phyloP scores from a whole-genome alignment of 2,113 vertebrate genomes.

The Sphaerodactylus townsendi region DNA sequence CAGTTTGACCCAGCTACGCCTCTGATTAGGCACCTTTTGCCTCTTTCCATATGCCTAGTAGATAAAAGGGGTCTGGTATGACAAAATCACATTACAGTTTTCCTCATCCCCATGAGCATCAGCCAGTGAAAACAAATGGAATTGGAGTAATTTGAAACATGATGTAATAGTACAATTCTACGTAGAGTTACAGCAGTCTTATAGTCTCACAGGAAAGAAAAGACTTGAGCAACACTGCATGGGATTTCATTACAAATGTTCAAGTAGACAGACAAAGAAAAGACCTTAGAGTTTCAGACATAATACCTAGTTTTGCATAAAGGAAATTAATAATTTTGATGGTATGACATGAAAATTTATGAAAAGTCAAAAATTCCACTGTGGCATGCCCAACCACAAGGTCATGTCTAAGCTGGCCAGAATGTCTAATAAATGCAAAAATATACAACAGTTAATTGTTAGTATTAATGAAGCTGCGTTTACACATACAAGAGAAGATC shows the following conservation, averaged over 20 bases:
- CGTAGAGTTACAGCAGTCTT: too few relatives aligned
- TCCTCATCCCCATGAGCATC: background rate
- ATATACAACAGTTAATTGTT: background rate
- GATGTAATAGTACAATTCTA: too few relatives aligned
- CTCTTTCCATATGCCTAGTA: background rate
- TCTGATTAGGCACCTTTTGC: too few relatives aligned
- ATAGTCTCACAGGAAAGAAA: too few relatives aligned
- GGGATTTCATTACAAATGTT: background rate
- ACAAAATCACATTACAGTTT: background rate
- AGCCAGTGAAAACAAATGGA: too few relatives aligned
- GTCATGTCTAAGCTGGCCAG: too few relatives aligned
- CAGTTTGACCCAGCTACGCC: too few relatives aligned
- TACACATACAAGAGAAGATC: background rate
- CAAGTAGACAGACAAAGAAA: background rate
- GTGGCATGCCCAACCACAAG: background rate
- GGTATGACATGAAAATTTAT: background rate
- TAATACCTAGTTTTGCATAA: background rate
- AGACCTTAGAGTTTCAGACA: background rate
- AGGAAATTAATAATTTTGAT: background rate
- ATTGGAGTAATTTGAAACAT: too few relatives aligned
- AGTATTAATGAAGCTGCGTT: constrained; percentile 33
- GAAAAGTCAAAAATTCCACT: background rate
- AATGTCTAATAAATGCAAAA: background rate
- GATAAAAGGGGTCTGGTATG: background rate
- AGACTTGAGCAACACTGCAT: too few relatives aligned